phyloP scores from a whole-genome alignment of 2,888 invertebrate species.

The Eudemis profundana region DNA sequence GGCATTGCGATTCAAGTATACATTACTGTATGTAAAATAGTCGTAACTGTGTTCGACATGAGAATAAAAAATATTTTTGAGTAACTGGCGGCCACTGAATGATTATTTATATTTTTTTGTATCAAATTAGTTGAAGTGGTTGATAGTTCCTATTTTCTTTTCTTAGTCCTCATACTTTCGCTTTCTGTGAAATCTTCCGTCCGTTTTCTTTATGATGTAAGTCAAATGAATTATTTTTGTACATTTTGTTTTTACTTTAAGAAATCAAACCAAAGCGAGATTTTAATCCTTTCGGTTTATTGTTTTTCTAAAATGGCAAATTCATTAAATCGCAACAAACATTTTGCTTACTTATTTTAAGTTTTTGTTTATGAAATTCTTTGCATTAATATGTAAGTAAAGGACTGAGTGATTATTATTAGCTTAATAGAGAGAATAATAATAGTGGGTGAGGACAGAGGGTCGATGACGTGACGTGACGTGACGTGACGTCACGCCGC shows the following conservation, averaged over 20 bases:
- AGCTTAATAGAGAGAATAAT: slow-evolving; percentile 48
- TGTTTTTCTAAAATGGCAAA: slow-evolving; percentile 5
- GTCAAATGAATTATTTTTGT: slow-evolving; percentile 37
- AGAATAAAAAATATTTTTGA: slow-evolving; percentile 47
- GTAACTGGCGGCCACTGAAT: slow-evolving; percentile 67
- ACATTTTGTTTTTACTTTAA: slow-evolving; percentile 30
- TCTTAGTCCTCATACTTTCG: slow-evolving; percentile 44
- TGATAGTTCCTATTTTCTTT: slow-evolving; percentile 76
- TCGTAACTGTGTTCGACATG: slow-evolving; percentile 48
- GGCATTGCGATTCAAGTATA: slow-evolving; percentile 54
- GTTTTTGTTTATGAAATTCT: slow-evolving; percentile 38
- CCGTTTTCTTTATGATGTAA: slow-evolving; percentile 41
- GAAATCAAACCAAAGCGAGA: slow-evolving; percentile 42
- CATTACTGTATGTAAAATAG: slow-evolving; percentile 61
- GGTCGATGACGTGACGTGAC: not conserved
- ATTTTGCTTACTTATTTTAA: slow-evolving; percentile 11
- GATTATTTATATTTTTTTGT: slow-evolving; percentile 51
- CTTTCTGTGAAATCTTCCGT: slow-evolving; percentile 42
- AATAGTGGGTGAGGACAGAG: slow-evolving; percentile 47
- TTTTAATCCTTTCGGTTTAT: slow-evolving; percentile 35
- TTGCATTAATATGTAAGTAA: slow-evolving; percentile 53
- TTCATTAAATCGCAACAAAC: not conserved
- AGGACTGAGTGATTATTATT: slow-evolving; percentile 66
- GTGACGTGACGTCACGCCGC: slow-evolving; percentile 4
- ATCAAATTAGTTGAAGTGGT: slow-evolving; percentile 68